Percentiles rank a stretch among this genome's conserved stretches.
phyloP scores from a whole-genome alignment of 2,113 vertebrate genomes.

The Henicopernis longicauda region DNA sequence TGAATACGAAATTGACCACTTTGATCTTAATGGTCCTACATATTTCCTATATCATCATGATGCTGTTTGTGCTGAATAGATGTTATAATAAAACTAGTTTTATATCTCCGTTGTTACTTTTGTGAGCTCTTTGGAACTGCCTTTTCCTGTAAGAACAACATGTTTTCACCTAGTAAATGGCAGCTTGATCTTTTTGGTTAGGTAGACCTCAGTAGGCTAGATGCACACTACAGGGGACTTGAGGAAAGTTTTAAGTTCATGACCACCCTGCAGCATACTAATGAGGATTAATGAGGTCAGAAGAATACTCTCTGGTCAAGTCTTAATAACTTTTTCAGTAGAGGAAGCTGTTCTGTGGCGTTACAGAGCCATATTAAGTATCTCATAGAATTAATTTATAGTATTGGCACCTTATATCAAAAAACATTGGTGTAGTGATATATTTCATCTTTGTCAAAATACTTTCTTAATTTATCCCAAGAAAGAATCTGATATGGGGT shows the following conservation, averaged over 20 bases:
- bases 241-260: not conserved
- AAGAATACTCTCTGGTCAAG: not conserved
- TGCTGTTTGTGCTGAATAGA: not conserved
- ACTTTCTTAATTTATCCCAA: not conserved
- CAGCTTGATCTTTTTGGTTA: not conserved
- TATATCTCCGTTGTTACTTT: not conserved
- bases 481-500: not conserved
- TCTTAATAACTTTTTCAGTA: no score
- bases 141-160: not conserved
- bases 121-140: not conserved
- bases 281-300: not conserved
- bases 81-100: not conserved
- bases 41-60: not conserved
- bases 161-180: not conserved
- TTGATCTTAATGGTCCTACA: not conserved
- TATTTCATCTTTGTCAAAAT: not conserved
- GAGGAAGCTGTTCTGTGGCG: not conserved
- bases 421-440: not conserved
- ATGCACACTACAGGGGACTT: not conserved
- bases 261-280: accelerated
- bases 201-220: not conserved
- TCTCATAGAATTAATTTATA: not conserved
- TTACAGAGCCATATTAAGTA: accelerated
- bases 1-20: not conserved
- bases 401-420: not conserved